Conservation (phyloP, 2,888 invertebrate genomes). For the Chymomyza amoena region DNA sequence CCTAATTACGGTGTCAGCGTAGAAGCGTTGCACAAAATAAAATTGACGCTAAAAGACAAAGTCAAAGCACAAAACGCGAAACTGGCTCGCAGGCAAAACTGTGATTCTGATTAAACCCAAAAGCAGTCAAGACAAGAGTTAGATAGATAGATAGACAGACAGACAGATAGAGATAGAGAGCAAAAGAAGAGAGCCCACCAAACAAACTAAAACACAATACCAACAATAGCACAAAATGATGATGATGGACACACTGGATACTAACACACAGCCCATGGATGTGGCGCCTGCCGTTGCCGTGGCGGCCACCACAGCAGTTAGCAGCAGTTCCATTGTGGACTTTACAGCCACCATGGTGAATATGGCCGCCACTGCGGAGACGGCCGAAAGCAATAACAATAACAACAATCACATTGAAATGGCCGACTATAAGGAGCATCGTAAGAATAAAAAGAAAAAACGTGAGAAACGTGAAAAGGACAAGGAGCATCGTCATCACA, state of each 20-base stretch:
- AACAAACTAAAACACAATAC: not conserved
- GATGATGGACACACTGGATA: conserved; percentile 76
- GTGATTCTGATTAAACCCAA: not conserved
- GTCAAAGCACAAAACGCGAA: conserved; percentile 39
- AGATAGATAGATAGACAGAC: not conserved
- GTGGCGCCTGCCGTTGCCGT: conserved; percentile 60
- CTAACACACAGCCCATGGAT: conserved; percentile 55
- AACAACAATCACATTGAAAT: conserved; percentile 77
- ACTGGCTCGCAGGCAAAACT: conserved; percentile 55
- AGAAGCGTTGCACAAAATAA: conserved; percentile 47
- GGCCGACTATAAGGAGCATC: conserved; percentile 74
- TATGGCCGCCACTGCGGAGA: conserved; percentile 70
- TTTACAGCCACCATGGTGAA: conserved; percentile 62
- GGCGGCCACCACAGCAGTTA: conserved; percentile 67
- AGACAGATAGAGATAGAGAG: conserved; percentile 6
- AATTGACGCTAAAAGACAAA: conserved; percentile 56
- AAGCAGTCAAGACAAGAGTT: conserved; percentile 1
- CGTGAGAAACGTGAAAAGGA: conserved; percentile 78
- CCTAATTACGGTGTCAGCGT: conserved; percentile 54
- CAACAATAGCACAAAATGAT: conserved; percentile 60
- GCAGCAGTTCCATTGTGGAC: conserved; percentile 44
- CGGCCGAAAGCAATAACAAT: conserved; percentile 53
- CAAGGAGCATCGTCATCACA: conserved; percentile 69
- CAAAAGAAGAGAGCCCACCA: conserved; percentile 7
- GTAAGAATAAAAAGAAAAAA: conserved; percentile 78